phyloP scores from a whole-genome alignment of 1,140 invertebrate species.

The Musca domestica region DNA sequence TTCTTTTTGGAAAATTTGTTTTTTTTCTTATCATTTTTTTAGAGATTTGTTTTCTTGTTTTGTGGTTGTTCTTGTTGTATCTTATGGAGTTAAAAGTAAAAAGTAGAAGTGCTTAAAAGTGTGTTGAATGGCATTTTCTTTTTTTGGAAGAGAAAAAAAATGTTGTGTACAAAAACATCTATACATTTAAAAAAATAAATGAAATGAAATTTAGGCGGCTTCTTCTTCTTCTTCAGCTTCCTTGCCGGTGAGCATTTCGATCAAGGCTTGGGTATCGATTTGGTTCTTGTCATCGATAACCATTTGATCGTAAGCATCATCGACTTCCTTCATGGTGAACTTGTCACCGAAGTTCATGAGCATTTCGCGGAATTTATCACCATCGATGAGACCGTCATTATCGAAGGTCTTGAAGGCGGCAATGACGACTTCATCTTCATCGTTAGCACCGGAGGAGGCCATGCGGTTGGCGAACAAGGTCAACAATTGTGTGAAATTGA shows the following conservation, averaged over 20 bases:
- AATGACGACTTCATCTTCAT: slow-evolving; percentile 93
- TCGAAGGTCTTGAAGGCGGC: slow-evolving; percentile 96
- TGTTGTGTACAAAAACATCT: not conserved
- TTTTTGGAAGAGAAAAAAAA: slow-evolving; percentile 1
- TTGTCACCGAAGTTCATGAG: slow-evolving; percentile 96
- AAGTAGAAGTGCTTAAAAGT: slow-evolving; percentile 32
- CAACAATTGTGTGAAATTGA: slow-evolving; percentile 94
- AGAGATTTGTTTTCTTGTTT: too few species aligned
- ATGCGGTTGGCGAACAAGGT: slow-evolving; percentile 89
- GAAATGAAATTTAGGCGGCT: slow-evolving; percentile 41
- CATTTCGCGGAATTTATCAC: slow-evolving; percentile 87
- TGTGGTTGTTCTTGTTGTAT: not conserved
- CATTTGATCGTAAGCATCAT: slow-evolving; percentile 94
- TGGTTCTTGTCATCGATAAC: slow-evolving; percentile 89
- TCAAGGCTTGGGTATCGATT: slow-evolving; percentile 87
- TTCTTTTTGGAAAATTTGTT: slow-evolving; percentile 31
- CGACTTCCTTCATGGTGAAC: slow-evolving; percentile 88
- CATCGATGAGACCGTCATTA: slow-evolving; percentile 82
- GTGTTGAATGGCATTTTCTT: slow-evolving; percentile 19
- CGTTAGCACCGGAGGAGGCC: slow-evolving; percentile 72
- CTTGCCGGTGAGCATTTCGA: slow-evolving; percentile 81
- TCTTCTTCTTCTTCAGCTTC: slow-evolving; percentile 72
- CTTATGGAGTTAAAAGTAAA: slow-evolving; percentile 45
- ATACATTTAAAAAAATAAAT: slow-evolving; percentile 5
- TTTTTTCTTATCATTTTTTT: slow-evolving; percentile 39